Base-by-base conservation (phyloP, 2,797 vertebrate genomes). In the Hapalemur alaotrensis region DNA sequence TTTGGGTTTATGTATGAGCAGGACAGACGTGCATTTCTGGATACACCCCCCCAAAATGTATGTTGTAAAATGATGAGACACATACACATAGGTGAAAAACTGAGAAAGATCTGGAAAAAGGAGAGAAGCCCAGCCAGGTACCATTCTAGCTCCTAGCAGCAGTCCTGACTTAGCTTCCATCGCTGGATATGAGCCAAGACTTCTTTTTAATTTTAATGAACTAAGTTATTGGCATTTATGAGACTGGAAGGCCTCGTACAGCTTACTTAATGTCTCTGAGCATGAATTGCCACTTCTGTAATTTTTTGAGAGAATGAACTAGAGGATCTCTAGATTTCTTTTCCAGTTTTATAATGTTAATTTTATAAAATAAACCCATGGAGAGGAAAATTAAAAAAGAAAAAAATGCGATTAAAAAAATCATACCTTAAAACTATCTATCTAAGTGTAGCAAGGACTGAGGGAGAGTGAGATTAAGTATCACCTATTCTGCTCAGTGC, bases 1-100 rank as follows among this genome's bases (percentile, higher is more conserved):
- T 0, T 4, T 4, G 0, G 7, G 48, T 4, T 6, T 25, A 4
- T 10, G 25, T 25, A 4, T 10, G 30, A 13, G 4, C 5, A 17
- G 57, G 14, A 1, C 4, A 22, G 18, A 35, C 7, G 0, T 7
- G 38, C 3, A 2, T n/a, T 50, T 22, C 13, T 22, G 11, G 14
- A 52, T 12, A 1, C 1, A 5, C 10, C 0, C 4, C 41, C 41
- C 9, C 43, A 18, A 30, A 15, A 9, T 13, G 8, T 20, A 18
- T 17, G 3, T 15, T 22, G 20, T 48, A 18, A 35, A 84, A 9
- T 35, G 17, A 35, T 30, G 43, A n/a, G n/a, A 13, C 1, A 0
- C 32, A 17, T 8, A 7, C 22, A 35, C 0, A 1, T 1, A 17
- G 20, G 18, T 3, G 5, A 50, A 69, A 59, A 7, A 3, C 1